Evolutionary conservation across 2,113 vertebrate genomes (phyloP), one percentile per base, ranked within the genome.

Genomic region (Pangasianodon gigas): DNA sequence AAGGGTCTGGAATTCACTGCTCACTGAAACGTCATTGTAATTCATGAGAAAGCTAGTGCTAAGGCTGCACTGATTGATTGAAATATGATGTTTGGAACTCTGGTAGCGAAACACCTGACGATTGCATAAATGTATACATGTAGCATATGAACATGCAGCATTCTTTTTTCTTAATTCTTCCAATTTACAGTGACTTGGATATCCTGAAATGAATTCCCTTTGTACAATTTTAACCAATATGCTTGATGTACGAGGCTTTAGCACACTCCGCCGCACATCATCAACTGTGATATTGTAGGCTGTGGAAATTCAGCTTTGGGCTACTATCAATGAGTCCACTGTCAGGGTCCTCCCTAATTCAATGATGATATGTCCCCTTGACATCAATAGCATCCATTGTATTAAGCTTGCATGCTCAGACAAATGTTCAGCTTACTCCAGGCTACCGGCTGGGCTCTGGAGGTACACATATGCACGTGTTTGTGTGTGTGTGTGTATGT

Each of bases 351-450:
- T 77, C 51, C 14, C 9, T 60, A 48, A 58, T 21, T 41, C 13
- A 24, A 56, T 75, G 46, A 75, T 60, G 51, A 79, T 87, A 32
- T 80, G 84, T 82, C 80, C 83, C 14, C 80, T 58, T 77, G 85
- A 86, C 87, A 60, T 92, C 89, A 92, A 91, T 90, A 56, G 65
- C 46, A 48, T 86, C 84, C 84, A 88, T 92, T 93, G 89, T 91
- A 88, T 86, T 60, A 65, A 69, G 86, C 54, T 69, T 91, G 91
- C 91, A 58, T 89, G 91, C 75, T 89, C 77, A 92, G 91, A 82
- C 91, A 90, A 86, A 90, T 88, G 86, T 79, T 52, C 62, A 82
- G 86, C 86, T 88, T 89, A 88, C 87, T 92, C 88, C 85, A 87
- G 90, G 91, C 90, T 89, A 65, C 91, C 54, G 87, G 74, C 82